Base-by-base conservation (phyloP, 1,140 invertebrate genomes). In the Eriocheir sinensis region DNA sequence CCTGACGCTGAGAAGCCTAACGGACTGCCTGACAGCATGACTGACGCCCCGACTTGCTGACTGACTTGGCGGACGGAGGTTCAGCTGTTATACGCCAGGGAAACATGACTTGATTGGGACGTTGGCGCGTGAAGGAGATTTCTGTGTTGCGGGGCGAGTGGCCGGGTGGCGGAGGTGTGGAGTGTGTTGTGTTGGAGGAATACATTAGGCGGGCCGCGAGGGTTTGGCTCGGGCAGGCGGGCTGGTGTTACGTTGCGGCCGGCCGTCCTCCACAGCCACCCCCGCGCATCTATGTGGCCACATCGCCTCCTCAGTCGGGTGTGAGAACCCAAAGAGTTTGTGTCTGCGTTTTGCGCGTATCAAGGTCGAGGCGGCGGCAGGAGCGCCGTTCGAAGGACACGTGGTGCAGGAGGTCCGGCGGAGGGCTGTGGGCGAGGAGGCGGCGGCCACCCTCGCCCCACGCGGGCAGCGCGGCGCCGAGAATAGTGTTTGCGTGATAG, bases 401-500 rank as follows among this genome's bases (percentile, higher is more conserved):
- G n/a, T 48, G 86, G 40, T 3, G 40, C 27, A 30, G 86, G 38
- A n/a, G 40, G 86, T 41, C 60, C 60, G 60, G 60, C 60, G 27
- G 60, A 72, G n/a, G 27, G 60, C 60, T n/a, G 60, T 21, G 60
- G 60, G 0, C 60, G 27, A 72, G 27, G 60, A 4, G n/a, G 60
- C 60, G 27, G 60, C 27, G 27, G 60, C 60, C 60, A 72, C 17
- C 60, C 60, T 72, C 27, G 60, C 60, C 60, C 60, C 60, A n/a
- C 34, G 34, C 40, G 83, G 34, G 40, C 83, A 86, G 32, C 27
- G 83, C 83, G 40, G 89, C 72, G 53, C 89, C 89, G 21, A 91
- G 89, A 79, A 91, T 72, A 79, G 53, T 91, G 72, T 80, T 30
- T 91, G 53, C 89, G 89, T 90, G 89, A 60, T 91, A 89, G 88